phyloP scores from a whole-genome alignment of 2,888 invertebrate genomes.

The Terebella lapidaria region DNA sequence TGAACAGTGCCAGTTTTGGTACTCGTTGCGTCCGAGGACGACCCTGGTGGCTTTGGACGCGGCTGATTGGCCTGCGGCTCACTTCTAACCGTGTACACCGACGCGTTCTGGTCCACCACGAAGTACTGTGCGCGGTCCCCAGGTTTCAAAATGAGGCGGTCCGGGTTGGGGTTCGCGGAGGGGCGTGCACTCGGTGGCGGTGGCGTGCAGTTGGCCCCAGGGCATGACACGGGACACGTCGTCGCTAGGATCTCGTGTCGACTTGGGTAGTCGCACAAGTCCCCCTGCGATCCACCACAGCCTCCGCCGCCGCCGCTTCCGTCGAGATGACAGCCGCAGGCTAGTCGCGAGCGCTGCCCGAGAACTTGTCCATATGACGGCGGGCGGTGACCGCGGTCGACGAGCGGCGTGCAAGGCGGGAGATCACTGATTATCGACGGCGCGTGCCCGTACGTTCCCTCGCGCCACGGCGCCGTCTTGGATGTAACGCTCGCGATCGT shows the following conservation, averaged over 20 bases:
- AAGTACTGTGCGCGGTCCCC: conserved; percentile 1
- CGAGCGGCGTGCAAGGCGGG: neutral
- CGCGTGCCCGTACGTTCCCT: neutral
- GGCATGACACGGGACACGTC: neutral
- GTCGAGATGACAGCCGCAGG: neutral
- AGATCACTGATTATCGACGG: neutral
- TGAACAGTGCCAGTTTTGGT: neutral
- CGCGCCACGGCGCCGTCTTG: neutral
- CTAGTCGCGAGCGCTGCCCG: neutral
- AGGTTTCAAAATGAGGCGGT: neutral
- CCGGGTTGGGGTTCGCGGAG: neutral
- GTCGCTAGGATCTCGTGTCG: neutral
- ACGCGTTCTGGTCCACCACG: neutral
- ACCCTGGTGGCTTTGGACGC: neutral
- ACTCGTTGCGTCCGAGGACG: too few species aligned
- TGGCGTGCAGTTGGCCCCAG: neutral
- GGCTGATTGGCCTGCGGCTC: neutral
- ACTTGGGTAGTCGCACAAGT: neutral
- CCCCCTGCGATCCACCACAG: neutral
- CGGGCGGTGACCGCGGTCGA: neutral
- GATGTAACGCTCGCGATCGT: neutral
- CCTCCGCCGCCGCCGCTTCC: neutral
- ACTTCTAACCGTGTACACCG: neutral
- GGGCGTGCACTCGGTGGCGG: neutral
- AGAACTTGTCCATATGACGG: neutral